A percentile compares a stretch with the other conserved stretches of the same genome.
Conservation (phyloP, 2,797 vertebrate genomes). For the Scyliorhinus canicula region DNA sequence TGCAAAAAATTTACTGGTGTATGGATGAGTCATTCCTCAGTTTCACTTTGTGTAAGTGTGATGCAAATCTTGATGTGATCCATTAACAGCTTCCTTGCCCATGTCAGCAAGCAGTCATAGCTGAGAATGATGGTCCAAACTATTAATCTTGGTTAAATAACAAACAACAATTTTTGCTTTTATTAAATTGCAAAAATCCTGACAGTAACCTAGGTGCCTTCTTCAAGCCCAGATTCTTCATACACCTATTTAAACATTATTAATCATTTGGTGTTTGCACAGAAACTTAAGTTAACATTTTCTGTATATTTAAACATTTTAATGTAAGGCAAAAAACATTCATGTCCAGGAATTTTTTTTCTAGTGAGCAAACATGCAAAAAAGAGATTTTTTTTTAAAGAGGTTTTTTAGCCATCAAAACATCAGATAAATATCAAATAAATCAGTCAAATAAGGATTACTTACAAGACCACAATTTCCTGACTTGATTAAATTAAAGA, state of each 20-base stretch:
- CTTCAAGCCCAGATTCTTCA: background rate
- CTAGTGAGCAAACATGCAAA: background rate
- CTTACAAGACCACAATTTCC: background rate
- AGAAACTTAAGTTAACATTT: background rate
- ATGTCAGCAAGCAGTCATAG: slow-evolving; percentile 37
- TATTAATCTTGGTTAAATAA: slow-evolving; percentile 19
- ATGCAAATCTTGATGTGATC: slow-evolving; percentile 62
- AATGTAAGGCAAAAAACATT: background rate
- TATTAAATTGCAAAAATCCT: background rate
- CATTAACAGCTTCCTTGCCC: slow-evolving; percentile 43
- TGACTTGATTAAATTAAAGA: background rate
- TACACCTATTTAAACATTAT: background rate
- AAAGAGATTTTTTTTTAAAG: too few relatives aligned
- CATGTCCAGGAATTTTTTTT: background rate
- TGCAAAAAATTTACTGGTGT: slow-evolving; percentile 58
- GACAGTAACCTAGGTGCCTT: background rate
- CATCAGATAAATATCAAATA: background rate
- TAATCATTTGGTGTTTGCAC: background rate
- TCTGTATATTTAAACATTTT: background rate
- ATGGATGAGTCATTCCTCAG: slow-evolving; percentile 71
- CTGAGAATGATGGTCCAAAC: background rate
- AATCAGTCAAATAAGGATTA: background rate
- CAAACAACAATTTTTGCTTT: background rate
- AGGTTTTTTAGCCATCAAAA: background rate
- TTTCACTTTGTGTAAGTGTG: slow-evolving; percentile 78